phyloP scores from a whole-genome alignment of 2,888 invertebrate species.

The Mesopsocus fuscifrons region DNA sequence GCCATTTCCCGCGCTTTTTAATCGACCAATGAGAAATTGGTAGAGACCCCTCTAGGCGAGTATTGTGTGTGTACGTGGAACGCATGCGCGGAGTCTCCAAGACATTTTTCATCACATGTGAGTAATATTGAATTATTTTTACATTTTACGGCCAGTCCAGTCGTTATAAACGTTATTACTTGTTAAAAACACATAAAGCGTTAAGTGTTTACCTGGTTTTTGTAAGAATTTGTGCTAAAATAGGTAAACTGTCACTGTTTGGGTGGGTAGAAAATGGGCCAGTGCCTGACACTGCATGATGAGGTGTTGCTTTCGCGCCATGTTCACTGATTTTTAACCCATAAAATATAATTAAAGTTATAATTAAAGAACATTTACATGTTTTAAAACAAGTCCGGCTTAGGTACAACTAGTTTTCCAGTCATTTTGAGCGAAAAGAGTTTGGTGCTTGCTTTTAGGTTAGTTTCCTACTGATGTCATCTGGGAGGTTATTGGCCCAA shows the following conservation, averaged over 20 bases:
- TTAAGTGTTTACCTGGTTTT: no score
- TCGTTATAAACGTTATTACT: no score
- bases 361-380: no score
- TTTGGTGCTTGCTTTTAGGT: background rate
- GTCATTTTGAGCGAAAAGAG: no score
- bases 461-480: background rate
- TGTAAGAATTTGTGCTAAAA: no score
- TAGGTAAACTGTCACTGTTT: background rate
- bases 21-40: background rate
- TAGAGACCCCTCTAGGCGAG: background rate
- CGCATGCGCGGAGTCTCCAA: constrained; percentile 8
- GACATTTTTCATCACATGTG: constrained; percentile 8
- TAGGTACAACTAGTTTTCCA: no score
- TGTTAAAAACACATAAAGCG: no score
- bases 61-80: constrained; percentile 3
- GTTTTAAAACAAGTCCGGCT: no score
- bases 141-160: no score
- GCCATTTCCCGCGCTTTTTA: no score
- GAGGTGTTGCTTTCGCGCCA: constrained; percentile 10
- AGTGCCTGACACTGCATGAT: constrained; percentile 1
- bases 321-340: constrained; percentile 4
- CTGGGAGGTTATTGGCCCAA: background rate
- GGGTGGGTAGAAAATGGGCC: background rate
- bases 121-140: background rate
- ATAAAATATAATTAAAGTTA: no score